Evolutionary conservation across 2,888 invertebrate genomes (phyloP), one percentile per base, ranked within the genome.

Genomic region (Thecocarcelia acutangulata): DNA sequence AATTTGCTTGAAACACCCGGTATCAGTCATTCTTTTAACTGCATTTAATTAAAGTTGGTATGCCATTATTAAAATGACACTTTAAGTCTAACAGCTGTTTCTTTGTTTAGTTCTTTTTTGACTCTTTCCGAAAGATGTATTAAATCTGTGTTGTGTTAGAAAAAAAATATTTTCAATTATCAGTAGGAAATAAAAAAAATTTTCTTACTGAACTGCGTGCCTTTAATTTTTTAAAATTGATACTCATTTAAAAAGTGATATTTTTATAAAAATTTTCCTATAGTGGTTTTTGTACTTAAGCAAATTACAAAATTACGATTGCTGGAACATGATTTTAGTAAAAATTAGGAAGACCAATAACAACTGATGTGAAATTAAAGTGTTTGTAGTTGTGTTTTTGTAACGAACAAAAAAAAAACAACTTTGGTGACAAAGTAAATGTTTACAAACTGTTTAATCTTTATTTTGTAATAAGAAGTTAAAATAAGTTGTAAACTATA

Each of bases 31-130:
- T 8, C 37, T 4, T 15, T 19, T 4, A 33, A 28, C 8, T 37
- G n/a, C 37, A 2, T 15, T n/a, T 4, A 46, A 52, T 28, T n/a
- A 17, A 17, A 48, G 13, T 1, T 17, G 3, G 19, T 3, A 73
- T n/a, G 19, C 44, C 19, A n/a, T 46, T 75, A 52, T 11, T 61
- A 15, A 12, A 63, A 42, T 21, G 13, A 50, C 21, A 77, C 5
- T 54, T 66, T 52, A 13, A 19, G 42, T 46, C 44, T 12, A 66
- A 68, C 83, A 83, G 79, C 79, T 83, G 83, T 72, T 75, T 83
- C 79, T 83, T 82, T 82, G 82, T 82, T 82, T 78, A 78, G 78
- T 82, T 78, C 37, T 37, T 78, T 78, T 74, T 64, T 12, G 24
- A 24, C 54, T 46, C 52, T 52, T 24, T 54, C 13, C 40, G 12